A percentile compares a stretch with the other conserved stretches of the same genome.
phyloP scores from a whole-genome alignment of 2,888 invertebrate genomes.

The Heteromurus nitidus region DNA sequence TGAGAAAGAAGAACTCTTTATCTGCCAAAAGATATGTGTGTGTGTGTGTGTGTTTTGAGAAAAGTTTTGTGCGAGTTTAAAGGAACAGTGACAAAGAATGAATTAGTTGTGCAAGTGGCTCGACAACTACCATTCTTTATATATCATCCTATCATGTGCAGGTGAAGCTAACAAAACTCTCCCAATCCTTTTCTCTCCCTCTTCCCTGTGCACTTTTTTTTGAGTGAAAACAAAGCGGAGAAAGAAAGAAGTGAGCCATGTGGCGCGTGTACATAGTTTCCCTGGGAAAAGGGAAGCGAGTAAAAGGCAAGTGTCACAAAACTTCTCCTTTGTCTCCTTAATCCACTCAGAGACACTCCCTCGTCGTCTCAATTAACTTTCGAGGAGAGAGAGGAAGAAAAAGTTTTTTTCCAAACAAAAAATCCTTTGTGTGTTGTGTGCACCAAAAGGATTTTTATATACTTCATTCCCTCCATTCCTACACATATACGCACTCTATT shows the following conservation, averaged over 20 bases:
- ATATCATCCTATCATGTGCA: background rate
- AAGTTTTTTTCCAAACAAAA: conserved; percentile 4
- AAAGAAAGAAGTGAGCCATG: too few species aligned
- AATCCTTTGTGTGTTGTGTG: conserved; percentile 34
- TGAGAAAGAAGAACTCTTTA: conserved; percentile 8
- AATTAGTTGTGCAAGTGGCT: too few species aligned
- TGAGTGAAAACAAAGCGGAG: background rate
- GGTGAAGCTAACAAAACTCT: background rate
- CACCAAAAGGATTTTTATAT: background rate
- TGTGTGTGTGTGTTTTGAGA: background rate
- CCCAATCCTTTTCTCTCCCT: background rate
- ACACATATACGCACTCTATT: too few species aligned
- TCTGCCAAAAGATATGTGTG: background rate
- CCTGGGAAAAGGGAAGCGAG: background rate
- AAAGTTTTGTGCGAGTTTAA: background rate
- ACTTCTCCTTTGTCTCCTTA: conserved; percentile 52
- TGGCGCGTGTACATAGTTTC: too few species aligned
- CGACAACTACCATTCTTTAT: background rate
- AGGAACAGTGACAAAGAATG: background rate
- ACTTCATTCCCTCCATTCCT: too few species aligned
- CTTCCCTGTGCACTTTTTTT: background rate
- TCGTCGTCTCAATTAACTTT: conserved; percentile 58
- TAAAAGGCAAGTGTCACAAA: conserved; percentile 58
- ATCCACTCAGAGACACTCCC: conserved; percentile 63
- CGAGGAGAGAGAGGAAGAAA: too few species aligned